These are phyloP conservation scores for Macropis europaea DNA, from an alignment of 2,888 invertebrate species.

Conservation along the genomic window DNA sequence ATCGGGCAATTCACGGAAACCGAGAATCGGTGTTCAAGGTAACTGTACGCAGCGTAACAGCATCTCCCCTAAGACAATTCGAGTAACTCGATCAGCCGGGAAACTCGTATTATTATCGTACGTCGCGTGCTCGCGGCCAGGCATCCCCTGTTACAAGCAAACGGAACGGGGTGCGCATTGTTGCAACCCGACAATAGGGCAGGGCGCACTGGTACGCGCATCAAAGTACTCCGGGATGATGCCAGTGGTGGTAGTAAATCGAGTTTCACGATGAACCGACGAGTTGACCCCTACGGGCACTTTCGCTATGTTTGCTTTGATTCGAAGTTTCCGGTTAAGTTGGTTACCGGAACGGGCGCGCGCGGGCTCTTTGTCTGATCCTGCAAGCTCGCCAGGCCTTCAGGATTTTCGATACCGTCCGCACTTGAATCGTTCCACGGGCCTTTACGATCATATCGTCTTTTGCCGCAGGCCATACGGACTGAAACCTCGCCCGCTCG, in stretches of 20 bases:
- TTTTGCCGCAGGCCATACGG: not conserved
- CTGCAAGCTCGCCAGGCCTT: constrained; percentile 29
- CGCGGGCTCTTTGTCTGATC: constrained; percentile 57
- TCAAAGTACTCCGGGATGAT: constrained; percentile 9
- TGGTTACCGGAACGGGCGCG: constrained; percentile 70
- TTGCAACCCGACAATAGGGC: constrained; percentile 45
- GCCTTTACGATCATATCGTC: constrained; percentile 7
- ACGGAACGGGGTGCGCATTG: constrained; percentile 51
- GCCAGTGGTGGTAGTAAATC: constrained; percentile 55
- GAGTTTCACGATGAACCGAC: constrained; percentile 66
- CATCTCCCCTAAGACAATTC: constrained; percentile 47
- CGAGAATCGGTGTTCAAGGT: no score
- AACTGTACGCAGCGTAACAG: no score
- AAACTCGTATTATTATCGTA: constrained; percentile 57
- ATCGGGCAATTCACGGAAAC: no score
- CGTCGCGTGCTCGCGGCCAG: constrained; percentile 26
- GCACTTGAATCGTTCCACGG: constrained; percentile 20
- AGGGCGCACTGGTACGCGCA: not conserved
- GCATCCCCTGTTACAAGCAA: constrained; percentile 61
- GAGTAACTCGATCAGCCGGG: constrained; percentile 54
- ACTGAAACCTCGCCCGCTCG: not conserved
- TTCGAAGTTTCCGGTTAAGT: constrained; percentile 78
- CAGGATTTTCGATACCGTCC: constrained; percentile 45
- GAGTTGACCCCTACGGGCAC: constrained; percentile 75
- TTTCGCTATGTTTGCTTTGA: constrained; percentile 78